These are phyloP conservation scores for Jordanella pulchra DNA, from an alignment of 2,797 vertebrate species.

Conservation along the genomic window DNA sequence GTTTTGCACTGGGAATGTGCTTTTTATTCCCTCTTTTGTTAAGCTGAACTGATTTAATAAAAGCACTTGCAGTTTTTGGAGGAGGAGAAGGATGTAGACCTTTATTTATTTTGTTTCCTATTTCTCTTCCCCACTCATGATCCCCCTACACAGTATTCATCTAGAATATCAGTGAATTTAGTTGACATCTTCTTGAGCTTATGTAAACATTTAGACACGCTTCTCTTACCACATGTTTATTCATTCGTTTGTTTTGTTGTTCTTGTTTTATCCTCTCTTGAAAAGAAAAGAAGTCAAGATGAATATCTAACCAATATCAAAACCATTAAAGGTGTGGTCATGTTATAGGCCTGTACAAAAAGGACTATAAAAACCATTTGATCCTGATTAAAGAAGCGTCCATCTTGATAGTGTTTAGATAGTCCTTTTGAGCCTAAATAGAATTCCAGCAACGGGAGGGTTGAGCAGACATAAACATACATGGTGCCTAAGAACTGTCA, in stretches of 20 bases:
- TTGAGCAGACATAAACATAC: no score
- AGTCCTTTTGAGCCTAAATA: no score
- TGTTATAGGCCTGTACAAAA: not conserved
- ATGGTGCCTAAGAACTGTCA: no score
- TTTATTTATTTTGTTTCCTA: conserved; percentile 41
- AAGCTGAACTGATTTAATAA: conserved; percentile 41
- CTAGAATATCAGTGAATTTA: conserved; percentile 32
- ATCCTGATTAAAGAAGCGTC: no score
- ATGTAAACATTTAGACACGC: conserved; percentile 38
- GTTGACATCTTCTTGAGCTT: conserved; percentile 29
- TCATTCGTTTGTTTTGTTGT: conserved; percentile 14
- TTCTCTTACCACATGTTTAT: conserved; percentile 15
- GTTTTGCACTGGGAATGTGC: conserved; percentile 68
- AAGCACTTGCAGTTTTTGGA: conserved; percentile 38
- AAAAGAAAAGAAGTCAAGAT: conserved; percentile 9
- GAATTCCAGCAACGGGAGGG: no score
- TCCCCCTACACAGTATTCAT: conserved; percentile 26
- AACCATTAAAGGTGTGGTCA: not conserved
- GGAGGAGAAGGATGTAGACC: conserved; percentile 21
- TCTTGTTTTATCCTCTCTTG: conserved; percentile 18
- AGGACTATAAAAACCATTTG: no score
- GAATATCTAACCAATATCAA: conserved; percentile 21
- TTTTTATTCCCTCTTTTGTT: conserved; percentile 45
- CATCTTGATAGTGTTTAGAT: no score
- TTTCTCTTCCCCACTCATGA: conserved; percentile 24